Conservation (phyloP, 92 coral and sea anemone species). For the Zoanthus gigantus region DNA sequence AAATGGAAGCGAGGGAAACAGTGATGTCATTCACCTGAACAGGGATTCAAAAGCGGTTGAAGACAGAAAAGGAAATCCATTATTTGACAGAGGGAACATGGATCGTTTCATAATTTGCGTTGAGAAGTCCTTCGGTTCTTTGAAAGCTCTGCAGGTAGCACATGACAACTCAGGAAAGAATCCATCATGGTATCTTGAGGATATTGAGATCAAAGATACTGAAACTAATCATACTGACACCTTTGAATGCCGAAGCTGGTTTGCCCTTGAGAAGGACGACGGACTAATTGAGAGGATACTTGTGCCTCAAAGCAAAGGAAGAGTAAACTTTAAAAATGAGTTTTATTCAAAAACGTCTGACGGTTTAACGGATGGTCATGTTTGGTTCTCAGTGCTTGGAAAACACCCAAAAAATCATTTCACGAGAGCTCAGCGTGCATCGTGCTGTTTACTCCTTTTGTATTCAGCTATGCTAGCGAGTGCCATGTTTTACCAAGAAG, state of each 20-base stretch:
- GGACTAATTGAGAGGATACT: slow-evolving; percentile 48
- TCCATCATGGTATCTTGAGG: slow-evolving; percentile 55
- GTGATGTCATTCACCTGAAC: slow-evolving; percentile 55
- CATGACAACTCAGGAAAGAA: slow-evolving; percentile 56
- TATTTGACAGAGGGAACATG: slow-evolving; percentile 65
- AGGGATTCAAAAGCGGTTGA: neutral
- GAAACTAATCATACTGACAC: neutral
- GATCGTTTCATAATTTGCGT: slow-evolving; percentile 61
- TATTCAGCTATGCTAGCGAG: slow-evolving; percentile 55
- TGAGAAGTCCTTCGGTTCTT: slow-evolving; percentile 55
- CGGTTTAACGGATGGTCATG: slow-evolving; percentile 55
- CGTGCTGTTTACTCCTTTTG: slow-evolving; percentile 52
- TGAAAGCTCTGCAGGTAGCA: slow-evolving; percentile 46
- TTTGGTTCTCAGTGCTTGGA: slow-evolving; percentile 59
- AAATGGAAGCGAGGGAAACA: slow-evolving; percentile 59
- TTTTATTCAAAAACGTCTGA: slow-evolving; percentile 22
- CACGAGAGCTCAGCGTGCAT: slow-evolving; percentile 55
- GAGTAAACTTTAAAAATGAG: slow-evolving; percentile 22
- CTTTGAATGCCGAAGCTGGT: slow-evolving; percentile 53
- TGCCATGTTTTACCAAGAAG: slow-evolving; percentile 63
- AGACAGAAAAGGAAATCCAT: neutral
- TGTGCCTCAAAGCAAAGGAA: neutral
- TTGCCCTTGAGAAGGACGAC: slow-evolving; percentile 63
- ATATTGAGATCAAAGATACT: slow-evolving; percentile 29
- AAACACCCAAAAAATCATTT: slow-evolving; percentile 55